Percentiles rank a stretch among this genome's conserved stretches.
phyloP scores from a whole-genome alignment of 2,888 invertebrate genomes.

The Pardosa pseudoannulata region DNA sequence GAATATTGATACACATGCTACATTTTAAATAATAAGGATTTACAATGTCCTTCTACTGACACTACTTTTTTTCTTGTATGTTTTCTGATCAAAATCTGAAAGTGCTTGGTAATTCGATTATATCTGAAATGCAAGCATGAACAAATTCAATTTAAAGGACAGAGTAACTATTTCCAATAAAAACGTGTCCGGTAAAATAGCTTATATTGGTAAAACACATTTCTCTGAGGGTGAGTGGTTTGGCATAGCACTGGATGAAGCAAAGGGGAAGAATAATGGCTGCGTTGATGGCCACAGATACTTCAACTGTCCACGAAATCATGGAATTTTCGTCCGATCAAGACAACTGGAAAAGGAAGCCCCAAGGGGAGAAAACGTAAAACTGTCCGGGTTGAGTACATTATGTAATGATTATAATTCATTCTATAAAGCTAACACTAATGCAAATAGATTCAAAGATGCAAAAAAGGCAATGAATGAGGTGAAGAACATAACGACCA shows the following conservation, averaged over 20 bases:
- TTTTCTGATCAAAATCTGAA: not conserved
- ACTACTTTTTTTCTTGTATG: no score
- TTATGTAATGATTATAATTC: no score
- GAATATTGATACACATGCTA: no score
- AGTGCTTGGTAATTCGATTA: not conserved
- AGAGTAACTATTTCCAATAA: conserved; percentile 35
- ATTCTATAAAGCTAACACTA: no score
- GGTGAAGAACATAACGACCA: not conserved
- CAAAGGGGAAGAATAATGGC: conserved; percentile 37
- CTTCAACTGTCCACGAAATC: conserved; percentile 23
- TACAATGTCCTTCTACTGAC: no score
- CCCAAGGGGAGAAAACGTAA: not conserved
- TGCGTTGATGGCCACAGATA: conserved; percentile 22
- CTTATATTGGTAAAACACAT: conserved; percentile 42
- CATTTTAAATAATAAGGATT: no score
- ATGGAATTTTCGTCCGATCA: conserved; percentile 29
- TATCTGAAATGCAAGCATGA: conserved; percentile 27
- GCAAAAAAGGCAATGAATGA: not conserved
- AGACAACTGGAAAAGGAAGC: conserved; percentile 27
- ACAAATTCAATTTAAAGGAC: conserved; percentile 30
- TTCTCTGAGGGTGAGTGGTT: conserved; percentile 34
- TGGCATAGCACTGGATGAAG: conserved; percentile 37
- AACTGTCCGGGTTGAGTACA: no score
- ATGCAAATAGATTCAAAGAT: not conserved
- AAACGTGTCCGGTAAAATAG: conserved; percentile 37